A percentile compares a stretch with the other conserved stretches of the same genome.
These are phyloP conservation scores for Bostrychus sinensis DNA, from an alignment of 2,113 vertebrate genomes.

Conservation along the genomic window DNA sequence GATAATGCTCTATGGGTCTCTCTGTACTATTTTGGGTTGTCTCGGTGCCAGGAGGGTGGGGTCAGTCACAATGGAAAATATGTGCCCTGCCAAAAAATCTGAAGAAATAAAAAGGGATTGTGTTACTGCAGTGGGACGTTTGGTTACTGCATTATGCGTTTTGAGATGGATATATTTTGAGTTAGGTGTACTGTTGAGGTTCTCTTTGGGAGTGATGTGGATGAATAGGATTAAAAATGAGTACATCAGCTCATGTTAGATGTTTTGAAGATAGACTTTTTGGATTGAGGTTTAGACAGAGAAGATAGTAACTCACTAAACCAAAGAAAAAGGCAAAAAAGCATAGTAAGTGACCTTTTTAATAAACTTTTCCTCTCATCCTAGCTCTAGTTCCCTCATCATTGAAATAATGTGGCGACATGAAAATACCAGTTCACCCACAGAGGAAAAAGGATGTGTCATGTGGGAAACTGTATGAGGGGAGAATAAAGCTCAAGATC, in stretches of 20 bases:
- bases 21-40: conserved; percentile 36
- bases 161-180: neutral
- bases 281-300: too few species aligned
- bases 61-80: conserved; percentile 34
- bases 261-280: too few species aligned
- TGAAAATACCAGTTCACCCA: conserved; percentile 20
- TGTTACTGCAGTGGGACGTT: too few species aligned
- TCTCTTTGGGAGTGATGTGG: neutral
- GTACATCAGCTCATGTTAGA: too few species aligned
- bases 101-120: conserved; percentile 1
- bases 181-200: neutral
- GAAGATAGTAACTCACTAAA: too few species aligned
- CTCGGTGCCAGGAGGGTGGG: conserved; percentile 28
- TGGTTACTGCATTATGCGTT: neutral
- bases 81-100: conserved; percentile 22
- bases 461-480: conserved; percentile 32
- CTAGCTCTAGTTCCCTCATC: conserved; percentile 1
- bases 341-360: neutral
- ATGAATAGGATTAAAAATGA: too few species aligned
- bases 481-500: conserved; percentile 27
- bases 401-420: neutral
- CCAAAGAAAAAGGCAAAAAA: too few species aligned
- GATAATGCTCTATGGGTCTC: conserved; percentile 23
- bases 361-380: neutral
- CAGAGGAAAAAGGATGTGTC: conserved; percentile 41